phyloP scores from a whole-genome alignment of 92 coral and sea anemone species.

The Chrysogorgia sp. region DNA sequence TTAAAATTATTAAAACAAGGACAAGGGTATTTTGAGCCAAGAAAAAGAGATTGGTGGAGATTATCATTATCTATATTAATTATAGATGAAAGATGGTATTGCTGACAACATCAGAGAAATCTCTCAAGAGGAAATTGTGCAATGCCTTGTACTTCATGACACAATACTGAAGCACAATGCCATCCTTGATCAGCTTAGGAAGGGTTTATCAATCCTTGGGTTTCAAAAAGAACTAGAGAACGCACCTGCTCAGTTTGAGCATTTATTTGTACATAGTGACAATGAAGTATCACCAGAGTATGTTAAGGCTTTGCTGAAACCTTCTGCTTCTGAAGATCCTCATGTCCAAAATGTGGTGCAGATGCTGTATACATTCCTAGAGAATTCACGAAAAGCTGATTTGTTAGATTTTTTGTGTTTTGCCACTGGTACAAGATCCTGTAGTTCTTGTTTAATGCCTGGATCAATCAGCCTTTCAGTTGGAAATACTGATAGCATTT shows the following conservation, averaged over 20 bases:
- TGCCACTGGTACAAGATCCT: not conserved
- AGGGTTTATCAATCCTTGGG: no score
- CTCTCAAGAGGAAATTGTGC: slow-evolving; percentile 53
- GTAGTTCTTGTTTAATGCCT: not conserved
- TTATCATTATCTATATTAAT: no score
- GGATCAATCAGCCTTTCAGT: slow-evolving; percentile 3
- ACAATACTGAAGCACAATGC: slow-evolving; percentile 60
- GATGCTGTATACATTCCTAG: not conserved
- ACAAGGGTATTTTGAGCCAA: no score
- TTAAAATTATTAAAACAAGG: no score
- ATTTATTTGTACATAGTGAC: no score
- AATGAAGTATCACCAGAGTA: no score
- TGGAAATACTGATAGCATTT: not conserved
- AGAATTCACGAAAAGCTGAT: not conserved
- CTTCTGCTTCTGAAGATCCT: not conserved
- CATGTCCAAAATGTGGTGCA: not conserved
- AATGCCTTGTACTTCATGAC: slow-evolving; percentile 52
- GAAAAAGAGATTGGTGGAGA: no score
- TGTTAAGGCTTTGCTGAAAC: no score
- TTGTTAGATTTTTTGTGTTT: not conserved
- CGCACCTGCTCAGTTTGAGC: slow-evolving; percentile 62
- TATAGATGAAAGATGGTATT: no score
- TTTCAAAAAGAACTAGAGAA: no score
- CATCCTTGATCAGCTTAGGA: no score
- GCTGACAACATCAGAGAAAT: no score